Evolutionary conservation across 1,140 invertebrate genomes (phyloP).

Genomic region (Bombus pascuorum): DNA sequence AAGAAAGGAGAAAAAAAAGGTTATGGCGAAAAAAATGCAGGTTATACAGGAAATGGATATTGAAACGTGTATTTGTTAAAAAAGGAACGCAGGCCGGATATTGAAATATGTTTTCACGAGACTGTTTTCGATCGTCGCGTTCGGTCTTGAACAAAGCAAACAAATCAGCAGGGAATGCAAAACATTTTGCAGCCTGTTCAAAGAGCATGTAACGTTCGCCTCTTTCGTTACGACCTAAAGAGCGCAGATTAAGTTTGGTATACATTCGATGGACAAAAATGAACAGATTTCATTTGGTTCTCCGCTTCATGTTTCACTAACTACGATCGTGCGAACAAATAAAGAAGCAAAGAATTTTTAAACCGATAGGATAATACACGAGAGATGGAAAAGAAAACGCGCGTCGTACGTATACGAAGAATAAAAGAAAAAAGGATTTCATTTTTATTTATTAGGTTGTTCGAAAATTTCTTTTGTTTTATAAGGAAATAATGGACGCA

Average conservation of each 20-base stretch:
- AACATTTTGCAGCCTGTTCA: constrained; percentile 18
- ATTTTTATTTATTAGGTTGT: no score
- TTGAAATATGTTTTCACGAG: constrained; percentile 65
- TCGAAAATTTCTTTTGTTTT: no score
- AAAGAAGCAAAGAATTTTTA: no score
- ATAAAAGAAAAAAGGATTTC: no score
- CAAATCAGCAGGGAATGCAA: constrained; percentile 29
- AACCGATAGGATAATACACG: no score
- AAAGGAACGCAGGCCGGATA: constrained; percentile 62
- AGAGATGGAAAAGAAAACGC: no score
- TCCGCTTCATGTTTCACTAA: no score
- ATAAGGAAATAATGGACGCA: no score
- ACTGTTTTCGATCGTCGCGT: constrained; percentile 42
- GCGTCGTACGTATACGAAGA: no score
- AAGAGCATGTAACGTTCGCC: neutral
- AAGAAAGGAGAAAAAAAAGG: neutral
- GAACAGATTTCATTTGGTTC: neutral
- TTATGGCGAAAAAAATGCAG: constrained; percentile 47
- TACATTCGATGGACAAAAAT: neutral
- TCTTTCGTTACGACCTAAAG: neutral
- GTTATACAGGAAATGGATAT: constrained; percentile 66
- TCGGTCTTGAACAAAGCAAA: constrained; percentile 56
- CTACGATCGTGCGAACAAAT: no score
- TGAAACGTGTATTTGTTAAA: constrained; percentile 65
- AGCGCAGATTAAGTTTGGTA: neutral